Conservation (phyloP, 2,797 vertebrate species). For the Premnoplex brunnescens region DNA sequence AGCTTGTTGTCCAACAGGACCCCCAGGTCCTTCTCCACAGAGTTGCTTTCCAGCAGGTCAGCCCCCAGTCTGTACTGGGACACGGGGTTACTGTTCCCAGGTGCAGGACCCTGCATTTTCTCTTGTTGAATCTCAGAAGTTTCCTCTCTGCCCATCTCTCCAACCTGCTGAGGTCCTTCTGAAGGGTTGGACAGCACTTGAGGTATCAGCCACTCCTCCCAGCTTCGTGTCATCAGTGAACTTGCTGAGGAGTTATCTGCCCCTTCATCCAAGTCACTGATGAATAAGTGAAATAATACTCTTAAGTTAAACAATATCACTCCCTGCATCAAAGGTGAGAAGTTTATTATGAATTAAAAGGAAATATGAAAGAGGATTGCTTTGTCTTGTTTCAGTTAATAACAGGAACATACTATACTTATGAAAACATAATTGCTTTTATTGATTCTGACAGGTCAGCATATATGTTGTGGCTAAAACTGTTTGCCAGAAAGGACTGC, state of each 20-base stretch:
- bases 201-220: not conserved
- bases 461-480: not conserved
- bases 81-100: not conserved
- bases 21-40: not conserved
- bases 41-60: not conserved
- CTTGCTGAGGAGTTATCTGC: not conserved
- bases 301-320: not conserved
- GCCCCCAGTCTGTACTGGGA: not conserved
- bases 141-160: not conserved
- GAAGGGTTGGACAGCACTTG: not conserved
- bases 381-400: slow-evolving; percentile 2
- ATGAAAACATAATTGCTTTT: not conserved
- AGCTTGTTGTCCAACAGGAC: not conserved
- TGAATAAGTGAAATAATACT: not conserved
- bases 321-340: not conserved
- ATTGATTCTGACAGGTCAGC: not conserved
- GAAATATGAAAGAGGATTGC: not conserved
- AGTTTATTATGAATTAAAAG: not conserved
- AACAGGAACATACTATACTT: not conserved
- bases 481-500: slow-evolving; percentile 1
- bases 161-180: accelerated
- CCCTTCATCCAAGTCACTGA: not conserved
- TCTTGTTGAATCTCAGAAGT: not conserved
- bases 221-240: not conserved
- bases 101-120: not conserved